Conservation (phyloP, 1,140 invertebrate genomes). For the Agrypnia vestita region DNA sequence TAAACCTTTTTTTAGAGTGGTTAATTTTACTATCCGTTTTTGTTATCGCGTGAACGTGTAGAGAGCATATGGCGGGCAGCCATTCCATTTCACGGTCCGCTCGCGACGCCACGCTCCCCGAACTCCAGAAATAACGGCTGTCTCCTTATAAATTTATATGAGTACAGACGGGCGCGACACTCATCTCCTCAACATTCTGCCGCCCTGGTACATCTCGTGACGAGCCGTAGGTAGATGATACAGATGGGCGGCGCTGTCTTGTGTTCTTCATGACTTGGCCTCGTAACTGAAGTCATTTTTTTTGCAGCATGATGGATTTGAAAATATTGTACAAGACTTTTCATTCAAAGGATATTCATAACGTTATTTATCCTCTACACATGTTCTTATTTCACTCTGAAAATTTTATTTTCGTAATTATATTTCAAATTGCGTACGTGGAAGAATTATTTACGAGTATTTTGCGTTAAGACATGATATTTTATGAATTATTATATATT, state of each 20-base stretch:
- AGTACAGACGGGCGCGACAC: conserved; percentile 50
- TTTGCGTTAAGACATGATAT: too few relatives aligned
- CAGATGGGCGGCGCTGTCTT: conserved; percentile 34
- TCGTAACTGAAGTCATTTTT: conserved; percentile 21
- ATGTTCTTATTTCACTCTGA: background rate
- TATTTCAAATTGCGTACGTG: too few relatives aligned
- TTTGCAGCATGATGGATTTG: conserved; percentile 10
- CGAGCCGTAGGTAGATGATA: conserved; percentile 16
- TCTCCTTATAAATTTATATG: conserved; percentile 59
- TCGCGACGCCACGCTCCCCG: conserved; percentile 54
- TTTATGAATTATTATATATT: too few relatives aligned
- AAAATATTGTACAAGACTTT: conserved; percentile 10
- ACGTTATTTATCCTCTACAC: background rate
- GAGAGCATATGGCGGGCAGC: conserved; percentile 41
- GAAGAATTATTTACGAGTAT: too few relatives aligned
- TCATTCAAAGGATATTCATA: conserved; percentile 27
- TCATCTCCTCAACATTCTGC: conserved; percentile 52
- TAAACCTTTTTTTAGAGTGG: conserved; percentile 9
- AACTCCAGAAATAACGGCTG: conserved; percentile 56
- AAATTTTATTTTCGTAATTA: background rate
- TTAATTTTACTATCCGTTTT: conserved; percentile 8
- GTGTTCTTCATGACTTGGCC: conserved; percentile 5
- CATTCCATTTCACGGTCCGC: conserved; percentile 59
- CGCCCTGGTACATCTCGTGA: conserved; percentile 35
- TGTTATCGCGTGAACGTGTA: conserved; percentile 6